Base-by-base conservation (phyloP, 2,113 vertebrate species). In the Elaphurus davidianus region DNA sequence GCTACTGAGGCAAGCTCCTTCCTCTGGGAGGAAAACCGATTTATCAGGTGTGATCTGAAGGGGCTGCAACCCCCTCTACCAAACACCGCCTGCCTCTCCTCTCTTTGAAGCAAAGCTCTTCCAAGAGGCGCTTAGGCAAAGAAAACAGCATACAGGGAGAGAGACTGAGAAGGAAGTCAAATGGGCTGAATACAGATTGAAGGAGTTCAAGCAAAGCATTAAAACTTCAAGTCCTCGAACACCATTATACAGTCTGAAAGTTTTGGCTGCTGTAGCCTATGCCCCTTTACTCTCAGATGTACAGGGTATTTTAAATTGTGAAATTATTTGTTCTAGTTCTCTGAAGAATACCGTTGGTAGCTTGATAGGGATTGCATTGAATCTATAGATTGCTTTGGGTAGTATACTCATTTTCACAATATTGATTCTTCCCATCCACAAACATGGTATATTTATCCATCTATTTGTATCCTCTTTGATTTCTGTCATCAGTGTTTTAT, bases 241-340 rank as follows among this genome's bases (percentile, higher is more conserved):
- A 28, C 5, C 50, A 47, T 8, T 21, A 52, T 33, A 19, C 33
- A 23, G 40, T 33, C 25, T 55, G 36, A 54, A 19, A 76, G 85
- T 2, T 60, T 54, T 0, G 2, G 62, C 17, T 55, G 25, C 8
- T 30, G 1, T 13, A 7, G 11, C 43, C 52, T 17, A 12, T 25
- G 28, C 25, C 54, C 62, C 11, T 2, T 52, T 36, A 5, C 40
- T 92, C 59, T 74, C 28, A 27, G 14, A 28, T 2, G 6, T 14
- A 19, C 13, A 45, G 19, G 25, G 33, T 47, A 40, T 5, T 50
- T 27, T 64, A 76, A 50, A 50, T 50, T 50, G 47, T 50, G 47
- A 50, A 50, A 14, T 50, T 50, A 50, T 50, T 50, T 50, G 47
- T 50, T 50, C 47, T 50, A 50, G 47, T 50, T 50, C 47, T 50